Evolutionary conservation across 1,140 invertebrate species (phyloP), one percentile per base, ranked within the genome.

Genomic region (Brachionus rotundiformis): DNA sequence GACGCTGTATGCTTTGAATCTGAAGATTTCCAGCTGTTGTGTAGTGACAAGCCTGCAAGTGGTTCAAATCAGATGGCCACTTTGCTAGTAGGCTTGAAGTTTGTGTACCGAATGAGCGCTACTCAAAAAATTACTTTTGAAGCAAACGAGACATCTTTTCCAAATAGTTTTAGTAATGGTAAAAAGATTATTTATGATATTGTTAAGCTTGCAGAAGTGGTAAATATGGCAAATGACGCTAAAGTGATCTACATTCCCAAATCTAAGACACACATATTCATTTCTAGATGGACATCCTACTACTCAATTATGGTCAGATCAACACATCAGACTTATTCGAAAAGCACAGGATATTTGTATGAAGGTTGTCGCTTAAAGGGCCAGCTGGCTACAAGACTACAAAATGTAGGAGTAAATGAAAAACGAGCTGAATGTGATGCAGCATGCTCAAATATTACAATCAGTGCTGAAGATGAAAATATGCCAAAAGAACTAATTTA

Each of bases 271-370:
- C 63, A 68, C 33, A 68, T 68, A 16, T 68, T 68, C 36, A 68
- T 68, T 16, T 33, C 63, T 16, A 33, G 16, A 36, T 68, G 16
- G 27, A 68, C 36, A n/a, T 33, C 63, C 36, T 68, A 39, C 36
- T 68, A 68, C 36, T 68, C 63, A 33, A 36, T 68, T 16, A 36
- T 0, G 3, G 3, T 68, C 0, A 33, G 63, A 68, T 1, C 63
- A 19, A 68, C 27, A 16, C 63, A 68, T 39, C n/a, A 68, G 19
- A 68, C 63, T 68, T 68, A 68, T 68, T 68, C 63, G 19, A 1
- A 68, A 23, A 68, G 63, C 36, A 10, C 16, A 2, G 63, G 63
- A 6, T 33, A 36, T 33, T 23, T 68, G 16, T 68, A 68, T 36
- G 63, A 68, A 3, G 63, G 63, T 0, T 68, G 63, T 68, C 29